phyloP scores from a whole-genome alignment of 2,113 vertebrate genomes.

The Myrmophylax atrothorax region DNA sequence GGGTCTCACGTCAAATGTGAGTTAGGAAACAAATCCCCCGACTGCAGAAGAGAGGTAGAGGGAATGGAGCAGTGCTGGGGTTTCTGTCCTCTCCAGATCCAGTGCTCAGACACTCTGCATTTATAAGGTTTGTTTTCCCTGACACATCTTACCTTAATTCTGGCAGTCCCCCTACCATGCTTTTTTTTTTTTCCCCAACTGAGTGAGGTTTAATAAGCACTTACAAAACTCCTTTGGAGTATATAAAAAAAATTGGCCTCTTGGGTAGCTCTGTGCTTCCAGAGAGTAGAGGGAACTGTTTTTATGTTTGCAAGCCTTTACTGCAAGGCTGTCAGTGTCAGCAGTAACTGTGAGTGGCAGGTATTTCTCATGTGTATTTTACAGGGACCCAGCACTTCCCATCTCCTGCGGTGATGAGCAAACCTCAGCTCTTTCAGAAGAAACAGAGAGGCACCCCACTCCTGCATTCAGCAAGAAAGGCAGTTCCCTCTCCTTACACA shows the following conservation, averaged over 20 bases:
- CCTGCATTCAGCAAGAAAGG: background rate
- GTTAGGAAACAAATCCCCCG: background rate
- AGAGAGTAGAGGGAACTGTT: constrained; percentile 26
- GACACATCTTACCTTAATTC: background rate
- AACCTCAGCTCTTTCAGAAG: background rate
- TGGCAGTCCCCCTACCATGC: background rate
- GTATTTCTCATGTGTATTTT: background rate
- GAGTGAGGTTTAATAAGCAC: constrained; percentile 25
- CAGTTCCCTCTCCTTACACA: background rate
- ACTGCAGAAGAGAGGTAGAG: background rate
- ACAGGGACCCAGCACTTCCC: background rate
- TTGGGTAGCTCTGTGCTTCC: constrained; percentile 28
- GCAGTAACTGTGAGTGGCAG: background rate
- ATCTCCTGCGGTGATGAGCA: background rate
- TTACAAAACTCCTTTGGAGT: constrained; percentile 21
- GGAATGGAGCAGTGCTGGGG: background rate
- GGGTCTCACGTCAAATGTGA: background rate
- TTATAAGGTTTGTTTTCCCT: background rate
- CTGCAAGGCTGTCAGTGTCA: background rate
- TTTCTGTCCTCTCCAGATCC: background rate
- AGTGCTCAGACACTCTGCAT: background rate
- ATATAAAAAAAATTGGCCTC: constrained; percentile 38
- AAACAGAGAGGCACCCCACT: background rate
- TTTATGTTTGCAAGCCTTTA: background rate
- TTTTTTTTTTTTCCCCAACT: background rate